Conservation (phyloP, 2,888 invertebrate species). For the Digitonthophagus gazella region DNA sequence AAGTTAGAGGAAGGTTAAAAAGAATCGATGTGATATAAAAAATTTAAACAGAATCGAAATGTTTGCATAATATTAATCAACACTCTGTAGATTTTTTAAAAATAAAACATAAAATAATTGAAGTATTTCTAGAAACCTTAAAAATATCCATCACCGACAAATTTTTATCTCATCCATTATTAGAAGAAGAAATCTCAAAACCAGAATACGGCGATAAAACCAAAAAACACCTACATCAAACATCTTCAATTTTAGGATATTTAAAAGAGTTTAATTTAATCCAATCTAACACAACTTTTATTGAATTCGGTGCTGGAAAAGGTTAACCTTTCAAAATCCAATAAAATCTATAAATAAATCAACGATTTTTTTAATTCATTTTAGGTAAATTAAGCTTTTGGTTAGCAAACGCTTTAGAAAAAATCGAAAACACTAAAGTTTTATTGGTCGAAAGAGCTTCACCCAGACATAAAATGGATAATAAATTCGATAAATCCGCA, state of each 20-base stretch:
- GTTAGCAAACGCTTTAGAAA: constrained; percentile 63
- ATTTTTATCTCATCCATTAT: constrained; percentile 49
- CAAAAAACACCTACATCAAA: constrained; percentile 75
- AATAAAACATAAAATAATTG: neutral
- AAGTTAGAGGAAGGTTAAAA: no score
- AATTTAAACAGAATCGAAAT: no score
- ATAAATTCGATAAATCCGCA: constrained; percentile 53
- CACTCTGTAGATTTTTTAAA: no score
- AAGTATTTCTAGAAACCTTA: constrained; percentile 33
- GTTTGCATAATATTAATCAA: no score
- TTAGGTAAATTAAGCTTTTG: constrained; percentile 79
- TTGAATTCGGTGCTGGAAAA: constrained; percentile 91
- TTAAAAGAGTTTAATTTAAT: constrained; percentile 63
- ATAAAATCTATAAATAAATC: neutral
- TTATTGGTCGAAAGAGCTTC: constrained; percentile 77
- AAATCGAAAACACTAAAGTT: constrained; percentile 53
- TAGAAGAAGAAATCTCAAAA: constrained; percentile 54
- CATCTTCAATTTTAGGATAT: constrained; percentile 72
- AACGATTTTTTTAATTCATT: constrained; percentile 45
- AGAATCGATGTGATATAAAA: no score
- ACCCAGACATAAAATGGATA: constrained; percentile 78
- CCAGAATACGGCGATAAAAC: constrained; percentile 61
- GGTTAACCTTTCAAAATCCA: constrained; percentile 57
- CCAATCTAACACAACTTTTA: constrained; percentile 64
- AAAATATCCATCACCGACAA: constrained; percentile 48